phyloP scores from a whole-genome alignment of 2,797 vertebrate genomes.

The Leucoraja ocellata region DNA sequence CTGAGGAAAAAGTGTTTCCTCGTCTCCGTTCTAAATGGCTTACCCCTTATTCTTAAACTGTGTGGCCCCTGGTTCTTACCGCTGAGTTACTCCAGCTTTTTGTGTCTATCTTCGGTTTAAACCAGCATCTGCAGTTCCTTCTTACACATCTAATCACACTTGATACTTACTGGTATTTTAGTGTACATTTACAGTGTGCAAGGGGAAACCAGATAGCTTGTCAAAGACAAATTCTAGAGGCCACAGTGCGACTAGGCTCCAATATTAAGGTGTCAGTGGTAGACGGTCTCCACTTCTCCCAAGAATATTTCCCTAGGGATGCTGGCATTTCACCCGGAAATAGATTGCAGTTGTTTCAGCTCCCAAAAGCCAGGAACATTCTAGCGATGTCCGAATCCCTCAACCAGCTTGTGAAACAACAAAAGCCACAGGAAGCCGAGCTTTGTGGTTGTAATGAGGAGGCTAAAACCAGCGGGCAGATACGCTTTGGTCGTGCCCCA shows the following conservation, averaged over 20 bases:
- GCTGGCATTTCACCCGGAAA: not conserved
- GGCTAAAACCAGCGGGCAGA: not conserved
- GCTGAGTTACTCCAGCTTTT: too few species aligned
- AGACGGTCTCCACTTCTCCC: not conserved
- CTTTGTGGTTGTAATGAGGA: too few species aligned
- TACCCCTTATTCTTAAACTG: too few species aligned
- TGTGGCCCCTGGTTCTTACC: too few species aligned
- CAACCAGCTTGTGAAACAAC: not conserved
- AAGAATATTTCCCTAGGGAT: not conserved
- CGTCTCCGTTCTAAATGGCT: too few species aligned
- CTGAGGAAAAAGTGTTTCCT: too few species aligned
- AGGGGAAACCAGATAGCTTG: not conserved
- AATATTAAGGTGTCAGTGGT: not conserved
- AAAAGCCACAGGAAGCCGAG: constrained; percentile 1
- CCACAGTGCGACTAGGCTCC: not conserved
- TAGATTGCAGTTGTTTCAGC: not conserved
- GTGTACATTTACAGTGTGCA: not conserved
- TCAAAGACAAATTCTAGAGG: not conserved
- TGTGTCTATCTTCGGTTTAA: too few species aligned
- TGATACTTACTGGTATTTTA: not conserved
- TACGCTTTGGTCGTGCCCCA: not conserved
- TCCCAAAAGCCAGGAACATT: not conserved
- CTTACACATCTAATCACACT: too few species aligned
- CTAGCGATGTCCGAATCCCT: not conserved
- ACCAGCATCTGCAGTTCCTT: too few species aligned